Percentiles rank a stretch among this genome's conserved stretches.
Evolutionary conservation across 2,113 vertebrate genomes (phyloP).

Genomic region (Ifrita kowaldi): DNA sequence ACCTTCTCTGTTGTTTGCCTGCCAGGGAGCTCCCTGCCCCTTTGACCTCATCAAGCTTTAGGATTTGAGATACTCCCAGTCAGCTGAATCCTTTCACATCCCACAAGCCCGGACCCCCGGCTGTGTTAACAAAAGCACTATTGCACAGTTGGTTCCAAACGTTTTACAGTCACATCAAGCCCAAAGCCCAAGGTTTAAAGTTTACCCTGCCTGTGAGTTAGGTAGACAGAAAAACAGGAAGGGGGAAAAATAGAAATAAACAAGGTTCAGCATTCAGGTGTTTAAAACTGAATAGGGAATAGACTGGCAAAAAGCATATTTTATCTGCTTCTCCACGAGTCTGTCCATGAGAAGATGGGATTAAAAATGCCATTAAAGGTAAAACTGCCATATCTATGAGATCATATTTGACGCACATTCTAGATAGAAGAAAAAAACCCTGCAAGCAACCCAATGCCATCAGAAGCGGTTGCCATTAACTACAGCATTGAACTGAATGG

Average conservation of each 20-base stretch:
- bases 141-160: background rate
- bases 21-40: background rate
- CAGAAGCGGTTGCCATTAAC: background rate
- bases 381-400: background rate
- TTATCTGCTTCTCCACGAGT: background rate
- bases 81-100: conserved; percentile 31
- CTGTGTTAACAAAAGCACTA: background rate
- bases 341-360: background rate
- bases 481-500: background rate
- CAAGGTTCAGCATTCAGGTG: background rate
- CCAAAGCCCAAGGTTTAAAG: background rate
- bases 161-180: background rate
- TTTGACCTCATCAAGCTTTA: background rate
- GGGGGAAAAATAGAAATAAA: background rate
- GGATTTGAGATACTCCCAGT: background rate
- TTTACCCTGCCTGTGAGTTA: background rate
- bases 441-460: background rate
- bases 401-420: background rate
- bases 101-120: background rate
- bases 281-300: background rate
- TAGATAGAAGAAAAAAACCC: background rate
- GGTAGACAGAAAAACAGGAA: background rate
- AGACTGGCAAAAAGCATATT: background rate
- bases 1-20: background rate
- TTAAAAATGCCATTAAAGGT: background rate